These are phyloP conservation scores for Pongo pygmaeus DNA, from an alignment of 2,113 vertebrate species.

Conservation along the genomic window DNA sequence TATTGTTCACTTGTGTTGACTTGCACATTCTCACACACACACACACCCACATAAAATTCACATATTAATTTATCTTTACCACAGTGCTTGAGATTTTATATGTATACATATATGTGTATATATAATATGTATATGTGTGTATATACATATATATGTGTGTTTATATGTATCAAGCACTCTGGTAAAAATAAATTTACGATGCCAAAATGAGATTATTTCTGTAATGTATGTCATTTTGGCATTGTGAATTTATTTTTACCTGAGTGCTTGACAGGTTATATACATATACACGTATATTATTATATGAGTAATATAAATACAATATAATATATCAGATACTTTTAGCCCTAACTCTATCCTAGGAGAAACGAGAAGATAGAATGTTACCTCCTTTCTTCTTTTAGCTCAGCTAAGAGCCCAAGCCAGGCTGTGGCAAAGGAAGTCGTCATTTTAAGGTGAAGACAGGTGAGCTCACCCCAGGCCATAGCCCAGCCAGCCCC, in stretches of 20 bases:
- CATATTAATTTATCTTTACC: background rate
- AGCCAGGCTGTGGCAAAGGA: fast-evolving
- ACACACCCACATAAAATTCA: too few species aligned
- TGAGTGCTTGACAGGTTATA: background rate
- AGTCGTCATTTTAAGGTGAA: background rate
- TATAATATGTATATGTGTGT: background rate
- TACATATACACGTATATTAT: too few species aligned
- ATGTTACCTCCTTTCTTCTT: background rate
- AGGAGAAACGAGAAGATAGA: background rate
- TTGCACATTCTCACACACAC: background rate
- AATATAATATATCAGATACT: background rate
- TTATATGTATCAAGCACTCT: background rate
- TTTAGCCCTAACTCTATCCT: background rate
- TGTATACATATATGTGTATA: background rate
- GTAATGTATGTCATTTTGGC: background rate
- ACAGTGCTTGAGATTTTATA: background rate
- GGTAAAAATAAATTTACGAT: background rate
- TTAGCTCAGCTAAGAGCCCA: background rate
- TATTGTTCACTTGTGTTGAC: conserved; percentile 63
- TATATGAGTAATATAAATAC: background rate
- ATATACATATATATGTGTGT: background rate
- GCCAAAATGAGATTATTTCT: background rate
- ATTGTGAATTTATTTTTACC: background rate
- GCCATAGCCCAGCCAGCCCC: background rate
- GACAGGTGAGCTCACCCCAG: too few species aligned